Evolutionary conservation across 2,888 invertebrate genomes (phyloP).

Genomic region (Rhyacophila evoluta): DNA sequence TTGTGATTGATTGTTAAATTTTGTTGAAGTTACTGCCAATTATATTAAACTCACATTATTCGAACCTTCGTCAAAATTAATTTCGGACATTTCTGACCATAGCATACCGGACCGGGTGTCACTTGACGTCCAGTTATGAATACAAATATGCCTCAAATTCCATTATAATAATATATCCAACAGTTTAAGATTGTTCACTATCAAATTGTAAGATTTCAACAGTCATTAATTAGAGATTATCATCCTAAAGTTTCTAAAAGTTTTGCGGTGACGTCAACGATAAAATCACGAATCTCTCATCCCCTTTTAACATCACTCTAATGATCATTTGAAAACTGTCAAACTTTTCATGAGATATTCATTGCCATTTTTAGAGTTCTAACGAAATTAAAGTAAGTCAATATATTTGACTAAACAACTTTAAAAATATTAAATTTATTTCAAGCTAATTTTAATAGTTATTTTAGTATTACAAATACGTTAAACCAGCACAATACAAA

Average conservation of each 20-base stretch:
- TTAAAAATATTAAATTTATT: no score
- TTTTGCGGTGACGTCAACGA: neutral
- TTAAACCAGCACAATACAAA: no score
- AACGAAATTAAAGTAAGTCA: no score
- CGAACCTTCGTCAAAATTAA: neutral
- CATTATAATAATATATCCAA: neutral
- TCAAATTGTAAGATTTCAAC: constrained; percentile 4
- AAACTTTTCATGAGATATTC: neutral
- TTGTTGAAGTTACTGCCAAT: neutral
- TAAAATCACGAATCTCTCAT: neutral
- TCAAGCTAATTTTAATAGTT: no score
- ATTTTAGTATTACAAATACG: no score
- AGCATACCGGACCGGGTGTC: neutral
- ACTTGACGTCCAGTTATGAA: neutral
- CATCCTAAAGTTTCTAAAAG: neutral
- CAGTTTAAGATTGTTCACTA: neutral
- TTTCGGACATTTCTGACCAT: neutral
- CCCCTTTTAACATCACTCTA: neutral
- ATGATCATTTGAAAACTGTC: constrained; percentile 7
- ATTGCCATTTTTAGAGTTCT: neutral
- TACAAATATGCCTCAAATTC: neutral
- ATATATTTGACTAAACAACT: no score
- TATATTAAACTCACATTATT: constrained; percentile 21
- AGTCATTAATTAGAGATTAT: constrained; percentile 10
- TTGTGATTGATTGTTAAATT: neutral